Evolutionary conservation across 2,113 vertebrate genomes (phyloP).

Genomic region (Xenopus laevis): DNA sequence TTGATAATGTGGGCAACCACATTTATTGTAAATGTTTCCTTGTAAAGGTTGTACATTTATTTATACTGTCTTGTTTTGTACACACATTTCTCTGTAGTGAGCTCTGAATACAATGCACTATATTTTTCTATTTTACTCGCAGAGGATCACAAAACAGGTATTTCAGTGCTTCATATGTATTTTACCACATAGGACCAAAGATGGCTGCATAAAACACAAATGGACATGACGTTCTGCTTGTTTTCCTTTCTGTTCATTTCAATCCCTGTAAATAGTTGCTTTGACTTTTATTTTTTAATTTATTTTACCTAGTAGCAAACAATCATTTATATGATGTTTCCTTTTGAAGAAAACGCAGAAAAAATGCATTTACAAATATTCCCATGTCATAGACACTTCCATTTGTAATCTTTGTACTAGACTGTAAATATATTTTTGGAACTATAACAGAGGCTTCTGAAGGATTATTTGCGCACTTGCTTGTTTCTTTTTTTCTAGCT

Average conservation of each 20-base stretch:
- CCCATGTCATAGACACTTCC: constrained; percentile 90
- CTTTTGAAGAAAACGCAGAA: constrained; percentile 75
- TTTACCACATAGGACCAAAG: constrained; percentile 99
- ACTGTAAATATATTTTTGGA: constrained; percentile 99
- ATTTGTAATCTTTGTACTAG: constrained; percentile 99
- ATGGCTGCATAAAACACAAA: constrained; percentile 84
- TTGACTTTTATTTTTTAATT: constrained; percentile 78
- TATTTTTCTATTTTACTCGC: constrained; percentile 99
- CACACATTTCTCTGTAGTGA: constrained; percentile 92
- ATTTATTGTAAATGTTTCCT: constrained; percentile 92
- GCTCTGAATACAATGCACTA: constrained; percentile 99
- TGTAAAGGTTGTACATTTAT: constrained; percentile 99
- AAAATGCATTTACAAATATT: constrained; percentile 82
- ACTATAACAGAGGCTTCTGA: constrained; percentile 95
- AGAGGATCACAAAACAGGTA: constrained; percentile 88
- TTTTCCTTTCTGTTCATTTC: constrained; percentile 64
- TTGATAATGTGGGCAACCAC: constrained; percentile 75
- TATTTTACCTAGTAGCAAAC: constrained; percentile 89
- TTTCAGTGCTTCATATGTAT: constrained; percentile 93
- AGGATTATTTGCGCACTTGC: constrained; percentile 66
- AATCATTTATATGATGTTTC: constrained; percentile 83
- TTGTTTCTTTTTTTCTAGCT: constrained; percentile 48
- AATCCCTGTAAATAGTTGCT: constrained; percentile 89
- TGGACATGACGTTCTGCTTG: constrained; percentile 58
- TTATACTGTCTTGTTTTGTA: constrained; percentile 95